Evolutionary conservation across 1,140 invertebrate genomes (phyloP).

Genomic region (Phthorimaea operculella): DNA sequence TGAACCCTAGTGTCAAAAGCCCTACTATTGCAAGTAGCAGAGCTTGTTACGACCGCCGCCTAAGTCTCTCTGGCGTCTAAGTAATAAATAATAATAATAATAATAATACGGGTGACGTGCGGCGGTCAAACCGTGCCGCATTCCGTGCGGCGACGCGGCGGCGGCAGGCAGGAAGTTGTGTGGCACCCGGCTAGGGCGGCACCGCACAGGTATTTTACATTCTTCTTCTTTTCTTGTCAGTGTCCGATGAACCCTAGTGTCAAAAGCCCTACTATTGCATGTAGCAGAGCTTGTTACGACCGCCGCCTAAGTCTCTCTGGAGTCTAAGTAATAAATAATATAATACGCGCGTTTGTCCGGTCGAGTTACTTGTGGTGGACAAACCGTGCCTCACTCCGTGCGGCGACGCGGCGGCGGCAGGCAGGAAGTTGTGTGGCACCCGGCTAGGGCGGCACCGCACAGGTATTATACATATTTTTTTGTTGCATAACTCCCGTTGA

Average conservation of each 20-base stretch:
- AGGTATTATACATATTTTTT: conserved; percentile 50
- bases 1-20: too few relatives aligned
- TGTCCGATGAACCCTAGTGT: too few relatives aligned
- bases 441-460: conserved; percentile 82
- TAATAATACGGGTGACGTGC: conserved; percentile 87
- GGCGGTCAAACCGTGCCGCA: conserved; percentile 84
- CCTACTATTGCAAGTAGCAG: too few relatives aligned
- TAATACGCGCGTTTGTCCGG: conserved; percentile 85
- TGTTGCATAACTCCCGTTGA: too few relatives aligned
- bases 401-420: conserved; percentile 74
- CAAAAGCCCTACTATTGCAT: too few relatives aligned
- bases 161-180: conserved; percentile 81
- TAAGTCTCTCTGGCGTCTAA: too few relatives aligned
- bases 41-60: too few relatives aligned
- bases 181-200: conserved; percentile 86
- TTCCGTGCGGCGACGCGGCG: conserved; percentile 75
- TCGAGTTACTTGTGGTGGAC: conserved; percentile 80
- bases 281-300: too few relatives aligned
- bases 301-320: too few relatives aligned
- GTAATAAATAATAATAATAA: too few relatives aligned
- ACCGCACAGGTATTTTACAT: conserved; percentile 72
- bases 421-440: conserved; percentile 88
- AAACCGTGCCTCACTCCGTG: conserved; percentile 82
- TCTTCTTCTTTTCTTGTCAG: too few relatives aligned
- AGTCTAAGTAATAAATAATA: too few relatives aligned